These are phyloP conservation scores for Pongo pygmaeus DNA, from an alignment of 2,113 vertebrate species.

Conservation along the genomic window DNA sequence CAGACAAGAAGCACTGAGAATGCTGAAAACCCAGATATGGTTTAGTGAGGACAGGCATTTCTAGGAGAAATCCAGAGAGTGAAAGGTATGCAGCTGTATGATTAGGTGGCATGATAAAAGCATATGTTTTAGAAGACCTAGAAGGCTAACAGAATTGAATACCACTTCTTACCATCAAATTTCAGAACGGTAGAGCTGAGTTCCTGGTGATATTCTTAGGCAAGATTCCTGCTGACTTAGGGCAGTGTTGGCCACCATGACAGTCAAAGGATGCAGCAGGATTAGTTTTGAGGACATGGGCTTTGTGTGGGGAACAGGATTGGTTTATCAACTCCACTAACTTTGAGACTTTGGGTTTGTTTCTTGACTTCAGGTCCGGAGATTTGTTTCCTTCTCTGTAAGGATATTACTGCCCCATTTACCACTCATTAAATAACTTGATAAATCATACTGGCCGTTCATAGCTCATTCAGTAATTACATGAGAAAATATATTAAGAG, in stretches of 20 bases:
- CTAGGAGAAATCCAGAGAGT: neutral
- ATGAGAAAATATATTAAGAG: neutral
- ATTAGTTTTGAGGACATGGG: neutral
- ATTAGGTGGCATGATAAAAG: neutral
- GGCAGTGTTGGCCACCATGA: neutral
- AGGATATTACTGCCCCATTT: neutral
- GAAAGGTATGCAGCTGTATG: neutral
- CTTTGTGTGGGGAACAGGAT: neutral
- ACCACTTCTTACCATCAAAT: neutral
- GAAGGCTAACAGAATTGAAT: neutral
- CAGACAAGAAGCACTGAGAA: neutral
- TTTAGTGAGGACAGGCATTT: neutral
- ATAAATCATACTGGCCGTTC: neutral
- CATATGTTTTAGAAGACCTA: neutral
- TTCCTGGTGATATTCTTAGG: neutral
- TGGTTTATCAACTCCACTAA: neutral
- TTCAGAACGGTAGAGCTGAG: neutral
- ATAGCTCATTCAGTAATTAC: neutral
- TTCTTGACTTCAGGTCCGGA: neutral
- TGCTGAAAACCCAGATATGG: neutral
- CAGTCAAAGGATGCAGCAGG: neutral
- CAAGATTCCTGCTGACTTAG: neutral
- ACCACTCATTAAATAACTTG: neutral
- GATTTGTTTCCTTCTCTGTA: neutral
- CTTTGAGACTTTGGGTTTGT: neutral